Evolutionary conservation across 2,888 invertebrate genomes (phyloP), one percentile per base, ranked within the genome.

Genomic region (Chymomyza fuscimana): DNA sequence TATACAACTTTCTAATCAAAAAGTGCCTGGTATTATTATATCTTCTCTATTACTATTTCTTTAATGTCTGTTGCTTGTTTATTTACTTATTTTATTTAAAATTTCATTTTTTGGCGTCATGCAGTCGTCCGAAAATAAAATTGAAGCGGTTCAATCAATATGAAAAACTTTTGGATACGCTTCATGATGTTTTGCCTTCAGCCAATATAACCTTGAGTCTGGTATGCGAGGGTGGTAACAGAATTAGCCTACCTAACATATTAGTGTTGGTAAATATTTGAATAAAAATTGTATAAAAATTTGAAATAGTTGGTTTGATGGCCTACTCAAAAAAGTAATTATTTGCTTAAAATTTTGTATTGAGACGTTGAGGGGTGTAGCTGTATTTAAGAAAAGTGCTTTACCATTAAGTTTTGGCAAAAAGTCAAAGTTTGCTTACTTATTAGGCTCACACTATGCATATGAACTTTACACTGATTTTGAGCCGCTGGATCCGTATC

Each of bases 1-100:
- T 86, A 84, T 84, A 81, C 83, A 84, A 87, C 86, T 83, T 83
- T 83, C 87, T 87, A 83, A 83, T 85, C 77, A 87, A 87, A 87
- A 54, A 54, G 54, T 54, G 19, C 22, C 16, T 54, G 22, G 19
- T 54, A 16, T 54, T 54, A 54, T n/a, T 54, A 12, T 54, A 9
- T 22, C 16, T 25, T 58, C 67, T 74, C 59, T 74, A 56, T 70
- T 63, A 69, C 5, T 25, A 25, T 51, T 66, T 50, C 29, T 54
- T 50, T 19, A 58, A 64, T 62, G 51, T 66, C 61, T 63, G 70
- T 40, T 36, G 25, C 62, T 22, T 36, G 29, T 66, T 62, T 65
- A n/a, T 52, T 66, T 68, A 32, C 40, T 50, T 40, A 54, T 61
- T 60, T 65, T 59, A 64, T 66, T 59, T 70, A 64, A 63, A 69